Conservation (phyloP, 2,888 invertebrate species). For the Athripsodes cinereus region DNA sequence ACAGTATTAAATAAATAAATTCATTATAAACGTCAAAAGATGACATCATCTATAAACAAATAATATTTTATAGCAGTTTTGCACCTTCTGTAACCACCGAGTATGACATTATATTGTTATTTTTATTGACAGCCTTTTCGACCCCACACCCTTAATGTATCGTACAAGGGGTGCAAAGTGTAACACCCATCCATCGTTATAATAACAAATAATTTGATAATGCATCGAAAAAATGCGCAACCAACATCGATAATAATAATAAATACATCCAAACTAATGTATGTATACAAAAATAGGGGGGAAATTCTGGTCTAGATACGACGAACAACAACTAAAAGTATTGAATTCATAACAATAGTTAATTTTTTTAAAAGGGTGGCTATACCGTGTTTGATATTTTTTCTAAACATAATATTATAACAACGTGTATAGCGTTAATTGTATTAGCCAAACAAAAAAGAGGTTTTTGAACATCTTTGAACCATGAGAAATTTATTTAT, state of each 20-base stretch:
- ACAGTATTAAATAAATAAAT: no score
- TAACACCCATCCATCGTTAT: slow-evolving; percentile 25
- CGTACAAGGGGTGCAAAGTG: slow-evolving; percentile 23
- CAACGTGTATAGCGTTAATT: neutral
- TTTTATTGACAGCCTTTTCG: no score
- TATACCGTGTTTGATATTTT: neutral
- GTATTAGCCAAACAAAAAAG: neutral
- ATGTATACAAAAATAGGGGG: neutral
- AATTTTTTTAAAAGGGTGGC: neutral
- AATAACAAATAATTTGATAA: slow-evolving; percentile 27
- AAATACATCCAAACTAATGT: neutral
- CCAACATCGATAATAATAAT: slow-evolving; percentile 7
- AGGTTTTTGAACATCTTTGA: neutral
- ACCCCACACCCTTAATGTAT: neutral
- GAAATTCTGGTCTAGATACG: neutral
- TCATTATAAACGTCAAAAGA: no score
- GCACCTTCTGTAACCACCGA: no score
- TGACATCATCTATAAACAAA: no score
- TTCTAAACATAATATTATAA: no score
- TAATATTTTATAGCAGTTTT: no score
- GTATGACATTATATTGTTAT: no score
- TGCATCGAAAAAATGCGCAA: slow-evolving; percentile 26
- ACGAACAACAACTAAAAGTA: neutral
- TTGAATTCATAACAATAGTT: neutral
- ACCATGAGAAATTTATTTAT: neutral